Percentiles rank a stretch among this genome's conserved stretches.
Conservation (phyloP, 2,888 invertebrate species). For the Tolmerus cingulatus region DNA sequence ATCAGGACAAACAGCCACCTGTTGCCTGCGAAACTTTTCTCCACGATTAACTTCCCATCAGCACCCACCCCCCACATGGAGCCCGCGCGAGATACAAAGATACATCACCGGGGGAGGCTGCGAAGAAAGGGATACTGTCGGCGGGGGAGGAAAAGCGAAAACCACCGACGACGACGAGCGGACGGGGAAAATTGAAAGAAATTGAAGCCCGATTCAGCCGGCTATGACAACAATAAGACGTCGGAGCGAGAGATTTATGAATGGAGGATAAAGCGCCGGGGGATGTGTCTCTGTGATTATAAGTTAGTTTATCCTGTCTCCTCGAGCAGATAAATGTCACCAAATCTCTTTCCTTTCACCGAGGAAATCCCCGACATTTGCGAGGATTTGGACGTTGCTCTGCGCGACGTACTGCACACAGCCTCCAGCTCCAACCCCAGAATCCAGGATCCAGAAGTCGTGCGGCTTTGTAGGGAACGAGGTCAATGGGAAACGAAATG, state of each 20-base stretch:
- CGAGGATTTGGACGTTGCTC: constrained; percentile 13
- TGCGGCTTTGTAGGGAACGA: not conserved
- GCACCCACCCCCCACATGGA: constrained; percentile 18
- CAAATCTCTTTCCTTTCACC: constrained; percentile 30
- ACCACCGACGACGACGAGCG: not conserved
- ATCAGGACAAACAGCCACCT: constrained; percentile 32
- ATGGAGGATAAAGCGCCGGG: constrained; percentile 23
- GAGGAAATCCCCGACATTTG: constrained; percentile 16
- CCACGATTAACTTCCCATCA: constrained; percentile 31
- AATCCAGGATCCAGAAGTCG: not conserved
- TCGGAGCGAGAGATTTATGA: constrained; percentile 32
- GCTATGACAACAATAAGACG: constrained; percentile 33
- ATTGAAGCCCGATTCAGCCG: constrained; percentile 19
- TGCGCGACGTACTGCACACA: constrained; percentile 2
- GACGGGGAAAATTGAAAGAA: constrained; percentile 24
- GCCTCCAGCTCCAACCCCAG: not conserved
- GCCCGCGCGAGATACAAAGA: constrained; percentile 11
- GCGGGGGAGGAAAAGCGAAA: not conserved
- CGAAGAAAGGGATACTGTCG: constrained; percentile 12
- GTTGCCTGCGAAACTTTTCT: constrained; percentile 30
- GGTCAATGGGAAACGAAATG: constrained; percentile 5
- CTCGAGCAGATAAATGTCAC: constrained; percentile 31
- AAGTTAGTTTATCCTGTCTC: constrained; percentile 35
- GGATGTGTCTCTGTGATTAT: constrained; percentile 36
- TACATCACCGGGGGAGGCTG: constrained; percentile 1